Base-by-base conservation (phyloP, 2,888 invertebrate genomes). In the Cylloceria caligata region DNA sequence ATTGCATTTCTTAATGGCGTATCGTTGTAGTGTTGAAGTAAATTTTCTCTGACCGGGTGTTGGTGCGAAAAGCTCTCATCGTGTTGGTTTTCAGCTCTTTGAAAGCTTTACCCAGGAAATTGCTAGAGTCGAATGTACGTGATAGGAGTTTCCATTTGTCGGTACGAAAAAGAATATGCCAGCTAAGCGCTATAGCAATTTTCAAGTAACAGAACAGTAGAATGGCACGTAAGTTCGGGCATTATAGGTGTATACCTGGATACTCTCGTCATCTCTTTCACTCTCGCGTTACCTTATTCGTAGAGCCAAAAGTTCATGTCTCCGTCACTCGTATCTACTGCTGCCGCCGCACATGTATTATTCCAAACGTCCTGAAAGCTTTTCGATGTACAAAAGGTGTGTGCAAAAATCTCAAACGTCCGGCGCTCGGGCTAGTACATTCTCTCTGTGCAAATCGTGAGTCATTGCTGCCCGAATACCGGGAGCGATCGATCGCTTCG, bases 311-410 rank as follows among this genome's bases (percentile, higher is more conserved):
- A 34, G 16, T 34, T 19, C 13, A 24, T 42, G 30, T 73, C 73
- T 73, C 52, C 47, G 62, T 68, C 68, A 55, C 39, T 68, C 81
- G 72, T 68, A 64, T n/a, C n/a, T 55, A 47, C 69, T 77, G 79
- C 52, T 39, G 75, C 75, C 16, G 62, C 83, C 81, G 85, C 86
- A 86, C 88, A 91, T 91, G 90, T 89, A 91, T 91, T 91, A 91
- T 91, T 91, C 90, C 86, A 83, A 86, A 85, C 83, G 71, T 86
- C 85, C 88, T 91, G 88, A 91, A 91, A 91, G 90, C 90, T 90
- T 91, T 91, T 90, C 90, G 88, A 83, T 91, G 91, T 91, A 88
- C 85, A 88, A 86, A 86, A 89, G 75, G 87, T 87, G 87, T 84
- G 80, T 55, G 86, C 49, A 76, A 80, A 83, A 81, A 88, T 87